Conservation (phyloP, 2,888 invertebrate genomes). For the Vanessa cardui region DNA sequence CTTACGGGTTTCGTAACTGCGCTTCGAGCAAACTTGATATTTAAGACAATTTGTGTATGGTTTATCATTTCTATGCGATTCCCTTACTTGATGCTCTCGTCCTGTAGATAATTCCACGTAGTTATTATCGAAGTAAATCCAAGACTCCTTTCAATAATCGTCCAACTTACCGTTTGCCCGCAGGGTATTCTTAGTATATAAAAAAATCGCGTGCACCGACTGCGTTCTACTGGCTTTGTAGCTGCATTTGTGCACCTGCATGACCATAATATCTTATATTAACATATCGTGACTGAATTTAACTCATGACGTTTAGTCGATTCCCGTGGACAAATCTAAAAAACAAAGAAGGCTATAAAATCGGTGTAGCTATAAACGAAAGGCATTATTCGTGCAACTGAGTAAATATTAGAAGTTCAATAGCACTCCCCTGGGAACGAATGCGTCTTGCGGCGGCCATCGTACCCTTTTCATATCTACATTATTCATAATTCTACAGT, state of each 20-base stretch:
- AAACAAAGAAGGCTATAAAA: constrained; percentile 9
- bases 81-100: constrained; percentile 42
- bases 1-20: constrained; percentile 66
- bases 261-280: constrained; percentile 48
- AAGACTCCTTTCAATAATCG: constrained; percentile 52
- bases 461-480: constrained; percentile 29
- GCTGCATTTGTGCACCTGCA: constrained; percentile 38
- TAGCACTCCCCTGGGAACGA: constrained; percentile 50
- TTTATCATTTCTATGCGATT: constrained; percentile 58
- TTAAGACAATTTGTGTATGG: constrained; percentile 67
- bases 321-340: not conserved
- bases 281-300: constrained; percentile 22
- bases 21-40: constrained; percentile 72
- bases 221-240: constrained; percentile 18
- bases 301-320: constrained; percentile 4
- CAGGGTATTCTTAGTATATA: constrained; percentile 59
- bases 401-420: constrained; percentile 45
- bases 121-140: constrained; percentile 50
- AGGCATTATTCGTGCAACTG: constrained; percentile 41
- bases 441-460: constrained; percentile 18
- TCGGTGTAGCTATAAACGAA: constrained; percentile 21
- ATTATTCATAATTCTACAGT: constrained; percentile 39
- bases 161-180: constrained; percentile 53
- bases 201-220: constrained; percentile 67
- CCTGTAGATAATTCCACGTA: constrained; percentile 14